These are phyloP conservation scores for Erethizon dorsatum DNA, from an alignment of 2,797 vertebrate species.

Conservation along the genomic window DNA sequence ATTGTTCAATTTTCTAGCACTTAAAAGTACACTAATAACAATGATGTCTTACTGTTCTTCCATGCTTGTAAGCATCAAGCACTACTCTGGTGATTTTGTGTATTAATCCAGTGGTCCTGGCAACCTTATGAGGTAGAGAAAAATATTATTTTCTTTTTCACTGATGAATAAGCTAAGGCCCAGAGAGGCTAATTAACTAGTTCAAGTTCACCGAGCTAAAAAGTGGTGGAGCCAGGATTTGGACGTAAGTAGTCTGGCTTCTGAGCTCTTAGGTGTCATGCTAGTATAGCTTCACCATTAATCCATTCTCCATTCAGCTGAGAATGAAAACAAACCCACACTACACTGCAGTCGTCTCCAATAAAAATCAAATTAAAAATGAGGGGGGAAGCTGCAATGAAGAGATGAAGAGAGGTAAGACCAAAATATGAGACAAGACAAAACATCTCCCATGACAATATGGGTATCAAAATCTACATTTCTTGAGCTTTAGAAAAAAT, in stretches of 20 bases:
- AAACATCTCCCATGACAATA: neutral
- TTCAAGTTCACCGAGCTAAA: constrained; percentile 4
- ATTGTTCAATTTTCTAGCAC: too few species aligned
- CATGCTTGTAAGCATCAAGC: neutral
- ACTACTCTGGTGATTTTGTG: neutral
- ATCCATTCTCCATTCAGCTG: neutral
- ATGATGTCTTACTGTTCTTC: neutral
- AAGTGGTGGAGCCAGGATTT: neutral
- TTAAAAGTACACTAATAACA: neutral
- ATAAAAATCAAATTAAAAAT: constrained; percentile 50
- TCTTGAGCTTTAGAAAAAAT: constrained; percentile 35
- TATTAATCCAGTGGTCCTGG: constrained; percentile 9
- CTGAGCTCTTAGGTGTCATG: neutral
- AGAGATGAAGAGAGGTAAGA: constrained; percentile 9
- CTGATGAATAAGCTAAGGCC: neutral
- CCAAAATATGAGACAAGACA: constrained; percentile 33
- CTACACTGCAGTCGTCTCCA: neutral
- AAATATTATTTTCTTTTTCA: neutral
- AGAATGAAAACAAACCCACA: constrained; percentile 36
- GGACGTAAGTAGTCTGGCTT: neutral
- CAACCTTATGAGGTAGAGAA: neutral
- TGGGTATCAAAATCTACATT: constrained; percentile 50
- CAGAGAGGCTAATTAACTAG: neutral
- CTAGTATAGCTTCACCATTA: neutral
- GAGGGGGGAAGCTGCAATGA: neutral